These are phyloP conservation scores for Notospermus geniculatus DNA, from an alignment of 1,140 invertebrate genomes.

Conservation along the genomic window DNA sequence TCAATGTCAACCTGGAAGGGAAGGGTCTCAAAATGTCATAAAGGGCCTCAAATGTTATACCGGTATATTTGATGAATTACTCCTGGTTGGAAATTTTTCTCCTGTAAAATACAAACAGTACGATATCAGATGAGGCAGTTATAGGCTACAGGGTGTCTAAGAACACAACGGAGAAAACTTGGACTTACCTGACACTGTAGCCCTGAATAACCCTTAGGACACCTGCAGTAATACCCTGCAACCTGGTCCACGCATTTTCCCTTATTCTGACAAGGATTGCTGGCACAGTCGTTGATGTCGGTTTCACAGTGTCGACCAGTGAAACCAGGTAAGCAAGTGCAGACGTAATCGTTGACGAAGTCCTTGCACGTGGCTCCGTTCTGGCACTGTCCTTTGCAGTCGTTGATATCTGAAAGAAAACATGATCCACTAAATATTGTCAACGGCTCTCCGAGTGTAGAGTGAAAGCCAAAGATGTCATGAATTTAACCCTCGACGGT, in stretches of 20 bases:
- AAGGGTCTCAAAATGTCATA: slow-evolving; percentile 7
- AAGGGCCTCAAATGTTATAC: no score
- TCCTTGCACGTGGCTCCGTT: slow-evolving; percentile 61
- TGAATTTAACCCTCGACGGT: no score
- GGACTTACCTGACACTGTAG: slow-evolving; percentile 41
- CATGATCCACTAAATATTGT: no score
- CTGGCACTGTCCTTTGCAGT: slow-evolving; percentile 52
- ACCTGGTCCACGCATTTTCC: slow-evolving; percentile 79
- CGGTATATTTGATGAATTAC: no score
- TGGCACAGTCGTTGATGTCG: slow-evolving; percentile 65
- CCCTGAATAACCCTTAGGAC: slow-evolving; percentile 61
- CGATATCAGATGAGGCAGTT: no score
- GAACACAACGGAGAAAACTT: no score
- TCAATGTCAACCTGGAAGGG: slow-evolving; percentile 48
- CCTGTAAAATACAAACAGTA: no score
- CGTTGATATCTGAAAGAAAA: slow-evolving; percentile 45
- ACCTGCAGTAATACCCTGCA: slow-evolving; percentile 43
- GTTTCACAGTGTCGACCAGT: slow-evolving; percentile 59
- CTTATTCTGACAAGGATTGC: slow-evolving; percentile 86
- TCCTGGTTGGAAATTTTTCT: no score
- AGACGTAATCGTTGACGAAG: slow-evolving; percentile 58
- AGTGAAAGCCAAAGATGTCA: no score
- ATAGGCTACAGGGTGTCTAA: no score
- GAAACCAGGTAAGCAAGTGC: slow-evolving; percentile 76
- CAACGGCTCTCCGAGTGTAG: no score